A percentile compares a stretch with the other conserved stretches of the same genome.
These are phyloP conservation scores for Siniperca obscura DNA, from an alignment of 2,797 vertebrate genomes.

Conservation along the genomic window DNA sequence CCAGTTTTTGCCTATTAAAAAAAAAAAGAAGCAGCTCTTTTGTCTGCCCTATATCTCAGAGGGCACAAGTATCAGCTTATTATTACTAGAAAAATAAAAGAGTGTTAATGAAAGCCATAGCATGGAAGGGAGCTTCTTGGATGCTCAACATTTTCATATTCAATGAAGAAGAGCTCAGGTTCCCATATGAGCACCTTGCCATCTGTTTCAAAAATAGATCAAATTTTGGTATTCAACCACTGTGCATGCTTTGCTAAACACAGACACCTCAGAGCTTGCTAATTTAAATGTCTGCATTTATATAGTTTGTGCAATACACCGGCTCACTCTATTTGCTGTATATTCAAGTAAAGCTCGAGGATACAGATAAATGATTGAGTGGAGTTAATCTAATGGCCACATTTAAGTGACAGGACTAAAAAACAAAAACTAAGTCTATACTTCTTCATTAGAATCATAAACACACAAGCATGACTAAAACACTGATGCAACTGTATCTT, in stretches of 20 bases:
- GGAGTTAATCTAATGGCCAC: neutral
- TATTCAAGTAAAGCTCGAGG: neutral
- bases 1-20: constrained; percentile 12
- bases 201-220: constrained; percentile 71
- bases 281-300: constrained; percentile 32
- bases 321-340: neutral
- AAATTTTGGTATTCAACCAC: constrained; percentile 51
- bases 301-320: neutral
- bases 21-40: constrained; percentile 23
- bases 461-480: constrained; percentile 56
- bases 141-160: constrained; percentile 74
- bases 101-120: constrained; percentile 66
- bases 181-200: constrained; percentile 70
- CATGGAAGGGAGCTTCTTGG: constrained; percentile 59
- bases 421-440: neutral
- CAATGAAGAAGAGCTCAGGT: constrained; percentile 70
- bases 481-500: constrained; percentile 56
- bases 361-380: neutral
- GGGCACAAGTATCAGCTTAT: constrained; percentile 32
- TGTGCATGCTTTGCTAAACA: constrained; percentile 59
- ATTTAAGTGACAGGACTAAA: neutral
- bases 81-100: constrained; percentile 60
- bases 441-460: constrained; percentile 25
- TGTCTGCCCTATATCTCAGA: constrained; percentile 43
- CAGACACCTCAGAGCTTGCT: constrained; percentile 38